A percentile compares a stretch with the other conserved stretches of the same genome.
phyloP scores from a whole-genome alignment of 2,113 vertebrate genomes.

The Psilopsiagon aurifrons region DNA sequence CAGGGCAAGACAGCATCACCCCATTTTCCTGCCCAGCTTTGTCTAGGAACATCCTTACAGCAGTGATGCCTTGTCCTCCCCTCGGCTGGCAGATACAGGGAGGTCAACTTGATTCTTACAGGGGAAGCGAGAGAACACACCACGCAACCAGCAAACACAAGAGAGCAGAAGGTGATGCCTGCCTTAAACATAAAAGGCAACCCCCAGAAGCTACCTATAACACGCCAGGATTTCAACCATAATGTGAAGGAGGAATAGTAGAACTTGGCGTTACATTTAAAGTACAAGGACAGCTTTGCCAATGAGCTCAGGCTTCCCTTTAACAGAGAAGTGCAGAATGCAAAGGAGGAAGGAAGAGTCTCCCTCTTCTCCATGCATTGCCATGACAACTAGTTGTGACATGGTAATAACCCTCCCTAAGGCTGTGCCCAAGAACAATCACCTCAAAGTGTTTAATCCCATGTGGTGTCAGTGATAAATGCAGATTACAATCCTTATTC shows the following conservation, averaged over 20 bases:
- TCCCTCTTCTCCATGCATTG: conserved; percentile 39
- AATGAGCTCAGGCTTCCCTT: background rate
- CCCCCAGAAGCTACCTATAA: accelerated
- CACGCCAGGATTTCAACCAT: accelerated
- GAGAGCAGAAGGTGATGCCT: background rate
- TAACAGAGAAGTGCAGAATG: background rate
- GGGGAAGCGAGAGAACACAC: background rate
- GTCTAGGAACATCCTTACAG: background rate
- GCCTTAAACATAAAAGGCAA: background rate
- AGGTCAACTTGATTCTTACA: background rate
- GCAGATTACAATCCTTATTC: conserved; percentile 51
- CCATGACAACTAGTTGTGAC: conserved; percentile 67
- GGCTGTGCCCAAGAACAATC: conserved; percentile 47
- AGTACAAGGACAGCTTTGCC: background rate
- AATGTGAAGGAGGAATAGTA: accelerated
- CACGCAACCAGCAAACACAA: accelerated
- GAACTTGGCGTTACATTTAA: background rate
- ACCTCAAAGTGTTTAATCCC: conserved; percentile 61
- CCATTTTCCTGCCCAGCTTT: background rate
- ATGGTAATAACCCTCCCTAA: conserved; percentile 60
- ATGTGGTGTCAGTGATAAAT: conserved; percentile 55
- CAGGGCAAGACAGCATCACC: background rate
- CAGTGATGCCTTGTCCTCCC: background rate
- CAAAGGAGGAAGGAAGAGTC: conserved; percentile 60
- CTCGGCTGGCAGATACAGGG: background rate